A percentile compares a stretch with the other conserved stretches of the same genome.
phyloP scores from a whole-genome alignment of 2,797 vertebrate genomes.

The Pangasius djambal region DNA sequence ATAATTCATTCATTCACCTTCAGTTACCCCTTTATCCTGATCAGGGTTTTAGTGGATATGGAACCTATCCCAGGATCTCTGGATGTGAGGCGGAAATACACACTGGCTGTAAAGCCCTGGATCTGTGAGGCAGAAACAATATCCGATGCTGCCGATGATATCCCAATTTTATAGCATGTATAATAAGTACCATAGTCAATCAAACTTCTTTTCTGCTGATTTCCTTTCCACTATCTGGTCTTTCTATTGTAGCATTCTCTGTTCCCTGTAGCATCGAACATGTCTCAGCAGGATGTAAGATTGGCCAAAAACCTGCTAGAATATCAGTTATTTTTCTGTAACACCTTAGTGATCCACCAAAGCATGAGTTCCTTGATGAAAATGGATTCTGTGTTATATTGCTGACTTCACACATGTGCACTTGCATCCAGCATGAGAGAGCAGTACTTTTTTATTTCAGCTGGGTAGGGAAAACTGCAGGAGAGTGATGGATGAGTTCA shows the following conservation, averaged over 20 bases:
- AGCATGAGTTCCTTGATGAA: constrained; percentile 1
- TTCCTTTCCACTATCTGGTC: neutral
- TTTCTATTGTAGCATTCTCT: neutral
- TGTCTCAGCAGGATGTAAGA: neutral
- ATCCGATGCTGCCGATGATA: neutral
- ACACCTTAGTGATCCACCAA: neutral
- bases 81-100: too few relatives aligned
- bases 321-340: neutral
- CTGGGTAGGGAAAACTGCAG: neutral
- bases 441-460: constrained; percentile 22
- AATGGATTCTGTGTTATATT: constrained; percentile 22
- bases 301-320: neutral
- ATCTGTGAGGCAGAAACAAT: neutral
- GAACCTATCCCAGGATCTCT: too few relatives aligned
- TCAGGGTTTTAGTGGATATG: too few relatives aligned
- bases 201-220: too few relatives aligned
- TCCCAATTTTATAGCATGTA: neutral
- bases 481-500: constrained; percentile 20
- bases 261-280: neutral
- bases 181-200: neutral
- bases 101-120: neutral
- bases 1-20: too few relatives aligned
- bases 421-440: neutral
- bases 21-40: too few relatives aligned
- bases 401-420: constrained; percentile 10